Conservation (phyloP, 2,113 vertebrate species). For the Stigmatopora argus region DNA sequence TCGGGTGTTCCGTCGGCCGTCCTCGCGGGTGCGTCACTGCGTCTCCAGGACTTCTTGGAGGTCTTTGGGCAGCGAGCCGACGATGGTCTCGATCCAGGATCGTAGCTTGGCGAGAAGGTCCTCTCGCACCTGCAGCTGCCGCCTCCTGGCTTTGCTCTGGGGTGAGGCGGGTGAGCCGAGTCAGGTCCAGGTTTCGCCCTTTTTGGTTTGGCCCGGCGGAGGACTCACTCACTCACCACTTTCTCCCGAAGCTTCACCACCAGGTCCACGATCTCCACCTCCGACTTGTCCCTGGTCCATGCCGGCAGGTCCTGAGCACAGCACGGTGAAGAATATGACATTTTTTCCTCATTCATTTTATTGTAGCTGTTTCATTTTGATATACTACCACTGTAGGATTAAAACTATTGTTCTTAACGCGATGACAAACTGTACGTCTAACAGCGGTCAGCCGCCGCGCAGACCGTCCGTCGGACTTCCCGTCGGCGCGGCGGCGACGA, state of each 20-base stretch:
- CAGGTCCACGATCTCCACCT: slow-evolving; percentile 91
- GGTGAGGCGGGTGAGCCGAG: neutral
- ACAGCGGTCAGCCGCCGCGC: too few relatives aligned
- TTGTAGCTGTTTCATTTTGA: too few relatives aligned
- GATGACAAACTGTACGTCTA: too few relatives aligned
- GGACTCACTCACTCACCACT: slow-evolving; percentile 74
- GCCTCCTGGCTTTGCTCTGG: slow-evolving; percentile 74
- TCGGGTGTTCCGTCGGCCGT: neutral
- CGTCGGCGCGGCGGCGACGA: too few relatives aligned
- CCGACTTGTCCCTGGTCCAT: slow-evolving; percentile 92
- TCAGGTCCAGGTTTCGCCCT: neutral
- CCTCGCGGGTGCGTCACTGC: slow-evolving; percentile 13
- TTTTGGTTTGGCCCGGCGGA: too few relatives aligned
- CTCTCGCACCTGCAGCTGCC: slow-evolving; percentile 78
- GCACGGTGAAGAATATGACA: too few relatives aligned
- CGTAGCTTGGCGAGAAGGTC: slow-evolving; percentile 69
- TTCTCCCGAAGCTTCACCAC: slow-evolving; percentile 90
- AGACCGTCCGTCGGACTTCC: neutral
- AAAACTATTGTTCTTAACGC: too few relatives aligned
- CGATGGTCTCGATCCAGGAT: slow-evolving; percentile 63
- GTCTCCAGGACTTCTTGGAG: slow-evolving; percentile 77
- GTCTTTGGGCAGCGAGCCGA: slow-evolving; percentile 78
- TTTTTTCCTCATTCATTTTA: too few relatives aligned
- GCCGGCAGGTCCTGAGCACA: slow-evolving; percentile 75
- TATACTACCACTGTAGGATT: too few relatives aligned